Evolutionary conservation across 2,888 invertebrate species (phyloP).

Genomic region (Biston betularia): DNA sequence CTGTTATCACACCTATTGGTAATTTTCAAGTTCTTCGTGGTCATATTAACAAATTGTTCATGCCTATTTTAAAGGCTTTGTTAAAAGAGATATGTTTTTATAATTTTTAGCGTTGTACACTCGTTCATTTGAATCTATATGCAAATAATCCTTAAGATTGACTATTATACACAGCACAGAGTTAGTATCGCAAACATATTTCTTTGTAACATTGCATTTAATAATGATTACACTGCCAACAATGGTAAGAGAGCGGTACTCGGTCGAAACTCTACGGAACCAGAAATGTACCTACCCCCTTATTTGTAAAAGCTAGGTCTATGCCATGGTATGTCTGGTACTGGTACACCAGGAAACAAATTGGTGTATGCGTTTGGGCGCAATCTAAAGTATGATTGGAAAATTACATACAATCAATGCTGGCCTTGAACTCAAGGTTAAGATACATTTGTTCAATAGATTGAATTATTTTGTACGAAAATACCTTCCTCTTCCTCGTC

Average conservation of each 20-base stretch:
- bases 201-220: no score
- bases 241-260: not conserved
- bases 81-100: not conserved
- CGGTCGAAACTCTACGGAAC: no score
- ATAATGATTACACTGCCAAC: no score
- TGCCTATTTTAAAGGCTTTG: not conserved
- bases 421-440: constrained; percentile 39
- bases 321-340: not conserved
- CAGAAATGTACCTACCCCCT: no score
- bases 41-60: not conserved
- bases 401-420: constrained; percentile 34
- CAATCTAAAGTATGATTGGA: constrained; percentile 20
- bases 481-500: constrained; percentile 43
- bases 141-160: no score
- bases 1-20: no score
- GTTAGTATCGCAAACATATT: no score
- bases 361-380: constrained; percentile 15
- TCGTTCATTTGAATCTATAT: not conserved
- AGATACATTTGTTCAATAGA: constrained; percentile 23
- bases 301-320: no score
- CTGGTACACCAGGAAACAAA: constrained; percentile 17
- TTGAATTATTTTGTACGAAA: constrained; percentile 28
- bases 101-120: not conserved
- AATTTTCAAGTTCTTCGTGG: no score
- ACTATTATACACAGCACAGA: no score